Evolutionary conservation across 1,140 invertebrate genomes (phyloP), one percentile per base, ranked within the genome.

Genomic region (Philotrypesis tridentata): DNA sequence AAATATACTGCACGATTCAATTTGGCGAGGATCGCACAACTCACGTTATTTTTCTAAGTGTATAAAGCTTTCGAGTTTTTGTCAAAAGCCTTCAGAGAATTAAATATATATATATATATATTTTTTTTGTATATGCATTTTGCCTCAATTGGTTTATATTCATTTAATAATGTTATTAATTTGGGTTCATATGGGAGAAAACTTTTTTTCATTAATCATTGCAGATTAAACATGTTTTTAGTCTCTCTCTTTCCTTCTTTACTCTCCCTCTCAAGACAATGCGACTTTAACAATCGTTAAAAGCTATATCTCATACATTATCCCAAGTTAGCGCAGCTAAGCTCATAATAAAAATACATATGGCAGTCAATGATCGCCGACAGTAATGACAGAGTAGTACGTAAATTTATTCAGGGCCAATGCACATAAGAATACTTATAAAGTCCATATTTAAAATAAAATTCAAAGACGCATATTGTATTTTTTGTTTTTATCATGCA

Each of bases 271-370:
- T 82, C 83, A 83, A 83, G 85, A 83, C 81, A 84, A 83, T 85
- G 82, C 84, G 87, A 87, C 84, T 88, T 89, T 88, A 91, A 89
- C 87, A 90, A 89, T 88, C 85, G 85, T 89, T 91, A 91, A 89
- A 91, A 91, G 88, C 89, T 90, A 90, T 87, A 86, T 89, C 87
- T 88, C 87, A 87, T 90, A 85, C 85, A 82, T 86, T 84, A 86
- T 90, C 88, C 90, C 90, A 91, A 90, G 89, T 90, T 89, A 91
- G 89, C 87, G 88, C 88, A 87, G 85, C 85, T 85, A 83, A 79
- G 77, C 23, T 83, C 29, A 74, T 48, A 83, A 83, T 83, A 75
- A 82, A 91, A 90, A 89, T 89, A 88, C 27, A 63, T 88, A 88
- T 90, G 89, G 88, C 89, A 91, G 89, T 91, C 85, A 88, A 72